These are phyloP conservation scores for Cuniculus paca DNA, from an alignment of 2,797 vertebrate species.

Conservation along the genomic window DNA sequence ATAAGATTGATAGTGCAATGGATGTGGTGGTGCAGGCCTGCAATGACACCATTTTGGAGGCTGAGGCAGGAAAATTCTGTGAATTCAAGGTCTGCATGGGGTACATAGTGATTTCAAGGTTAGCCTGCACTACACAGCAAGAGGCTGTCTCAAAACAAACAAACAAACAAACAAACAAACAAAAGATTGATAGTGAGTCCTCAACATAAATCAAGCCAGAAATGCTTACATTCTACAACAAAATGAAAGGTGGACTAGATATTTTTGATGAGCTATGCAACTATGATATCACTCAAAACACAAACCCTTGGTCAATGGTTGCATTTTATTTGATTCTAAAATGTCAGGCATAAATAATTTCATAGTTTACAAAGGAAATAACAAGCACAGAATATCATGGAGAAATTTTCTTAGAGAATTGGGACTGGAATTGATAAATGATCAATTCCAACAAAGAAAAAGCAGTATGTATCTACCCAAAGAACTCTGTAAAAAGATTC, in stretches of 20 bases:
- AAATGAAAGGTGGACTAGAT: neutral
- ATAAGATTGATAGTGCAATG: too few species aligned
- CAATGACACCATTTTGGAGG: too few species aligned
- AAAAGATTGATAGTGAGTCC: neutral
- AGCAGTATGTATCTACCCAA: neutral
- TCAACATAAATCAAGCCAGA: neutral
- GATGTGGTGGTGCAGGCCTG: too few species aligned
- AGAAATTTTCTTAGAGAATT: neutral
- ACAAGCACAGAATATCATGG: neutral
- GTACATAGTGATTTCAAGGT: neutral
- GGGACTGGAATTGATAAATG: neutral
- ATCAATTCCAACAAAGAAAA: neutral
- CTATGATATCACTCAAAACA: neutral
- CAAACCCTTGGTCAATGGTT: neutral
- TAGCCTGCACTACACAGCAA: neutral
- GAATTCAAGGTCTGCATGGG: too few species aligned
- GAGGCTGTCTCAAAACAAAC: neutral
- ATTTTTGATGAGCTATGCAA: neutral
- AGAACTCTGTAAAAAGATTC: neutral
- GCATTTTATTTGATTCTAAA: neutral
- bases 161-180: neutral
- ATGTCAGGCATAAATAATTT: neutral
- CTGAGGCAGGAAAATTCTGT: too few species aligned
- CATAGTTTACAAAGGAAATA: neutral
- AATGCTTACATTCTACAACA: neutral